Conservation (phyloP, 2,797 vertebrate genomes). For the Scolopax rusticola region DNA sequence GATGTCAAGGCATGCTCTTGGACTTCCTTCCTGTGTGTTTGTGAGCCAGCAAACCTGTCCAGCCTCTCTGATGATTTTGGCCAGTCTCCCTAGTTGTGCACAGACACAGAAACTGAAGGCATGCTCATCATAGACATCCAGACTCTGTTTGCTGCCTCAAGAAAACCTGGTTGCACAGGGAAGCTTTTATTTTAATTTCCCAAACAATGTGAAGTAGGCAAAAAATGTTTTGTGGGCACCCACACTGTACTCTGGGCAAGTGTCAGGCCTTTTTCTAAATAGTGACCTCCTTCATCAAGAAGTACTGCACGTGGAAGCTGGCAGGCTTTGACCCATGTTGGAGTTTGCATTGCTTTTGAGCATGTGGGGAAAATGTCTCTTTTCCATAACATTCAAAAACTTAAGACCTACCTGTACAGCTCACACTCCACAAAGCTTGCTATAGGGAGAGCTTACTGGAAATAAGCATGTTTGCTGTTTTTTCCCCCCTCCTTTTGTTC, state of each 20-base stretch:
- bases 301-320: not conserved
- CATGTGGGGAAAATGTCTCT: not conserved
- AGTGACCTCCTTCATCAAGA: not conserved
- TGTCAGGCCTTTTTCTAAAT: not conserved
- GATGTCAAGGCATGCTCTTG: not conserved
- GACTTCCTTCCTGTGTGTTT: not conserved
- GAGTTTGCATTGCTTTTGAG: not conserved
- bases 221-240: not conserved
- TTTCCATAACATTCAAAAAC: not conserved
- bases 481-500: slow-evolving; percentile 24
- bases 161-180: not conserved
- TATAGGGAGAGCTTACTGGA: slow-evolving; percentile 30
- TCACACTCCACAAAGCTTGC: slow-evolving; percentile 12
- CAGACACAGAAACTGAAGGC: not conserved
- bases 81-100: not conserved
- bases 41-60: not conserved
- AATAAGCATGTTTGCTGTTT: not conserved
- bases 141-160: not conserved
- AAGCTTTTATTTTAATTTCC: not conserved
- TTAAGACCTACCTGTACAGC: not conserved
- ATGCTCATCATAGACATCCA: not conserved
- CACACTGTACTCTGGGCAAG: not conserved
- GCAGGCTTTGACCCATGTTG: not conserved
- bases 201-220: not conserved
- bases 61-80: not conserved